phyloP scores from a whole-genome alignment of 2,797 vertebrate species.

The Neoniphon sammara region DNA sequence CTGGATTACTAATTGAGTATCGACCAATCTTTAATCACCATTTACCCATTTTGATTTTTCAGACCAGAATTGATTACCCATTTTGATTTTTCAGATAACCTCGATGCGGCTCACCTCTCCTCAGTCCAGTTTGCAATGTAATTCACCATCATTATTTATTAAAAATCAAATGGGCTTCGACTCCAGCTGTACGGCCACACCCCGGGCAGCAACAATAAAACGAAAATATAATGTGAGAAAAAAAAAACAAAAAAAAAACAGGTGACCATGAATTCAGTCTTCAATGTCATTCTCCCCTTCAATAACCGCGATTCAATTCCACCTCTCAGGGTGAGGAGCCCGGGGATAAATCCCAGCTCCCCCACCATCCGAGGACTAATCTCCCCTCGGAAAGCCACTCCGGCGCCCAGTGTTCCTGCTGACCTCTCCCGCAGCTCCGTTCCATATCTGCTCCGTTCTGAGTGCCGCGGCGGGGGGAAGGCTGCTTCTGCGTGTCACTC shows the following conservation, averaged over 20 bases:
- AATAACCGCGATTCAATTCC: slow-evolving; percentile 74
- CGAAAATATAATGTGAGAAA: slow-evolving; percentile 76
- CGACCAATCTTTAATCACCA: slow-evolving; percentile 37
- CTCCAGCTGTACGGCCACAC: slow-evolving; percentile 34
- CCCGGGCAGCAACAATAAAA: slow-evolving; percentile 49
- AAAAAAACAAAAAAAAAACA: no score
- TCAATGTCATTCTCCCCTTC: slow-evolving; percentile 76
- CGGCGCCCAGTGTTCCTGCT: slow-evolving; percentile 56
- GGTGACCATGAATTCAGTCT: slow-evolving; percentile 75
- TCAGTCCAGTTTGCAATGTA: slow-evolving; percentile 42
- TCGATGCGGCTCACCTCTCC: slow-evolving; percentile 31
- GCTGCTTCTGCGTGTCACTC: slow-evolving; percentile 64
- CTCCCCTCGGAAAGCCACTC: slow-evolving; percentile 69
- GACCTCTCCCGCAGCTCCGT: slow-evolving; percentile 68
- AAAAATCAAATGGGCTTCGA: slow-evolving; percentile 11
- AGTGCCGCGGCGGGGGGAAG: slow-evolving; percentile 21
- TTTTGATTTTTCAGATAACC: background rate
- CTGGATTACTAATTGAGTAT: no score
- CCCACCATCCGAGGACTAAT: slow-evolving; percentile 68
- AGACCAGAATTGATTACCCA: no score
- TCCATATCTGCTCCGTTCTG: slow-evolving; percentile 49
- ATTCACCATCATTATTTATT: slow-evolving; percentile 51
- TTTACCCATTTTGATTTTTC: slow-evolving; percentile 40
- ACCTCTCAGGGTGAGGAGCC: slow-evolving; percentile 61
- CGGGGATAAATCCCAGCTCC: slow-evolving; percentile 70